These are phyloP conservation scores for Macroteleia sp. DNA, from an alignment of 2,888 invertebrate species.

Conservation along the genomic window DNA sequence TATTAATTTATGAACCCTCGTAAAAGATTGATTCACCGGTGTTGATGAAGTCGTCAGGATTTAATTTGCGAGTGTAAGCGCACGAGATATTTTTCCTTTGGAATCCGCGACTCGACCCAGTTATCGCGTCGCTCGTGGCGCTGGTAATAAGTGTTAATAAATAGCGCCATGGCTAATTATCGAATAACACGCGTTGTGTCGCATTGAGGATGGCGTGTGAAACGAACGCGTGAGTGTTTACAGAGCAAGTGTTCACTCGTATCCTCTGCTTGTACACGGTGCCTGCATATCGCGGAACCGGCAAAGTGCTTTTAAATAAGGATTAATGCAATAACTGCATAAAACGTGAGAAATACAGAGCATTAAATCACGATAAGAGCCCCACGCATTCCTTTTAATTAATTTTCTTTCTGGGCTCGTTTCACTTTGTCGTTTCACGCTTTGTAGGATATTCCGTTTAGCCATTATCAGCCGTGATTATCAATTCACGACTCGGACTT, in stretches of 20 bases:
- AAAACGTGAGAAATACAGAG: conserved; percentile 48
- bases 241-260: conserved; percentile 33
- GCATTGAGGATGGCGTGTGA: conserved; percentile 53
- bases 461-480: conserved; percentile 24
- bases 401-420: conserved; percentile 47
- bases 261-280: conserved; percentile 35
- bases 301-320: conserved; percentile 59
- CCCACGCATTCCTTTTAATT: conserved; percentile 45
- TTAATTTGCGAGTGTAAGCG: conserved; percentile 14
- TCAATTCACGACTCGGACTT: conserved; percentile 1
- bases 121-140: conserved; percentile 18
- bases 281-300: conserved; percentile 15
- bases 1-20: too few relatives aligned
- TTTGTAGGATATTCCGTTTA: conserved; percentile 29
- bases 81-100: conserved; percentile 4
- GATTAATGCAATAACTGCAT: conserved; percentile 61
- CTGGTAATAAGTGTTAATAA: conserved; percentile 48
- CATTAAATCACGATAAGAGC: conserved; percentile 62
- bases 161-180: conserved; percentile 50
- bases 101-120: conserved; percentile 10
- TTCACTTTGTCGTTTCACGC: conserved; percentile 33
- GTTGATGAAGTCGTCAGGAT: conserved; percentile 39
- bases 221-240: conserved; percentile 45
- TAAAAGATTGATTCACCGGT: conserved; percentile 22
- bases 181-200: conserved; percentile 58